These are phyloP conservation scores for Cyanoliseus patagonus DNA, from an alignment of 2,113 vertebrate species.

Conservation along the genomic window DNA sequence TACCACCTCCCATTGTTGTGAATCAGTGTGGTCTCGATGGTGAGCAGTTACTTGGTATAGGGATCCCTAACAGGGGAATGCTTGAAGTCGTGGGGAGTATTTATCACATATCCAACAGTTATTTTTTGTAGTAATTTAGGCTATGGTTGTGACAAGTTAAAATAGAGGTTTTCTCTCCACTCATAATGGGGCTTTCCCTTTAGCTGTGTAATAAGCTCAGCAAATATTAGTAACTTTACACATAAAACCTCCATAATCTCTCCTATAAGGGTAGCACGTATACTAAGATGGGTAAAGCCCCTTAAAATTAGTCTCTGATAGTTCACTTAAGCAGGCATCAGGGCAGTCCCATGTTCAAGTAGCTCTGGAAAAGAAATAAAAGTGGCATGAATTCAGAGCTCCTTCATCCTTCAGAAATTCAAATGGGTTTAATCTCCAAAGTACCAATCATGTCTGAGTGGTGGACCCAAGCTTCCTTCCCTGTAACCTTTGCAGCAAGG, in stretches of 20 bases:
- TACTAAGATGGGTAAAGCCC: not conserved
- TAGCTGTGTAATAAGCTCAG: accelerated
- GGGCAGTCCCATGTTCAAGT: not conserved
- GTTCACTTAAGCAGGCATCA: not conserved
- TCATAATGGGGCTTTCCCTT: not conserved
- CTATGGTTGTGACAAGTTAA: not conserved
- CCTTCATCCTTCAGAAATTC: not conserved
- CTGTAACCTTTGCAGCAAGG: not conserved
- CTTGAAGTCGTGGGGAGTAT: not conserved
- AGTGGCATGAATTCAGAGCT: not conserved
- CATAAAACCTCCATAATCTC: not conserved
- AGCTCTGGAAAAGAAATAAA: not conserved
- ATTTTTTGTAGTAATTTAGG: not conserved
- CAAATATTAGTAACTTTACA: not conserved
- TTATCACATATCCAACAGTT: not conserved
- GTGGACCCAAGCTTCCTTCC: not conserved
- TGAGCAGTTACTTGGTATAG: not conserved
- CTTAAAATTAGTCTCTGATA: not conserved
- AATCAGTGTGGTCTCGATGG: accelerated
- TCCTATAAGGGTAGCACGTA: not conserved
- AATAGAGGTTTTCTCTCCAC: not conserved
- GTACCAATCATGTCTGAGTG: not conserved
- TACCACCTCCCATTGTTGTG: not conserved
- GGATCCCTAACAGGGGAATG: not conserved
- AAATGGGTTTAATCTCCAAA: not conserved